Evolutionary conservation across 2,888 invertebrate genomes (phyloP), one percentile per base, ranked within the genome.

Genomic region (Tetanocera ferruginea): DNA sequence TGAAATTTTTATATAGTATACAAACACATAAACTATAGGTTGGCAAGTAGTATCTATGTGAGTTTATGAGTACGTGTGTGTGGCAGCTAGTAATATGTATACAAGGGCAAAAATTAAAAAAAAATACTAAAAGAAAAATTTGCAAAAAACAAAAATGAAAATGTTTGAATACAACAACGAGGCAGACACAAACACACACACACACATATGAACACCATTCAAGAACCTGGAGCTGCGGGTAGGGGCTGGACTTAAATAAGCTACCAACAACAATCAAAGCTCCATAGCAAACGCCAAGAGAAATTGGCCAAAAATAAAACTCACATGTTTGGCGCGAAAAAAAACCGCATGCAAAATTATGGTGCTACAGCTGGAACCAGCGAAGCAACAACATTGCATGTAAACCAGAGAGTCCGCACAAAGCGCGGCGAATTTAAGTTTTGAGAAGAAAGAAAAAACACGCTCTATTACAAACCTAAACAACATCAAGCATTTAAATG

Each of bases 131-230:
- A 43, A 55, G n/a, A 14, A 52, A 64, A 31, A 74, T 67, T 77
- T 69, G 70, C 71, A 78, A 79, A 77, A 79, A 60, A 71, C 64
- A 31, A 51, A 78, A 69, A 34, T n/a, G n/a, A n/a, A n/a, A n/a
- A n/a, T n/a, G n/a, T n/a, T n/a, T n/a, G n/a, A n/a, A n/a, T n/a
- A n/a, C n/a, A n/a, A n/a, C n/a, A n/a, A n/a, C n/a, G n/a, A n/a
- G n/a, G n/a, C 37, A 37, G 25, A 70, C 70, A 55, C 52, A 23
- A 17, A 60, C 25, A 64, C n/a, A 64, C 55, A n/a, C 25, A 25
- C 62, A 25, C 67, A 78, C 55, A 76, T 14, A 64, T 31, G 52
- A 0, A n/a, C 4, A 6, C n/a, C 51, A 17, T 52, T 51, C n/a
- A n/a, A 23, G n/a, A 6, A 19, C 55, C n/a, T 23, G 43, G 55